Conservation (phyloP, 2,888 invertebrate species). For the Neelides folsomi region DNA sequence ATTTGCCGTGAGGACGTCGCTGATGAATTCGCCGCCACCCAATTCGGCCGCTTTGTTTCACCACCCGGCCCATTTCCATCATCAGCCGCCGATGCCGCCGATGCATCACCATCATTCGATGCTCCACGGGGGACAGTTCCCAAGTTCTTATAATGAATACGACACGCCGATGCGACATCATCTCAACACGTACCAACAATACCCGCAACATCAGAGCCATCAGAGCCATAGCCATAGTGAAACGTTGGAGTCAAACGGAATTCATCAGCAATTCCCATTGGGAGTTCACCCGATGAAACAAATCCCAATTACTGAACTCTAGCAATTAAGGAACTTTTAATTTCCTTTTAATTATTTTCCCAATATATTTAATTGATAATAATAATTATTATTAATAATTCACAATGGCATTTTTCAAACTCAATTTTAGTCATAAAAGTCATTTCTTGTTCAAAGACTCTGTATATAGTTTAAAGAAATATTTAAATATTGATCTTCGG, state of each 20-base stretch:
- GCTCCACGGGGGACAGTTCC: too few species aligned
- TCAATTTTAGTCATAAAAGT: too few species aligned
- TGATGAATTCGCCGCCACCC: conserved; percentile 17
- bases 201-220: conserved; percentile 11
- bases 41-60: neutral
- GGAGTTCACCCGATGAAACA: conserved; percentile 17
- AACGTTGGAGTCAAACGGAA: neutral
- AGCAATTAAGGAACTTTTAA: conserved; percentile 20
- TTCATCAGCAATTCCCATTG: neutral
- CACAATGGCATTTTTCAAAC: too few species aligned
- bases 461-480: too few species aligned
- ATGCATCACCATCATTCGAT: too few species aligned
- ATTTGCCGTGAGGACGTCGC: conserved; percentile 26
- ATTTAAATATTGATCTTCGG: too few species aligned
- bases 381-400: too few species aligned
- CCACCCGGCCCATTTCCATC: conserved; percentile 7
- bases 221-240: conserved; percentile 2
- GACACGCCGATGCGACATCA: conserved; percentile 15
- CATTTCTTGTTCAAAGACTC: too few species aligned
- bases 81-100: conserved; percentile 2
- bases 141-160: conserved; percentile 14
- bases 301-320: conserved; percentile 31
- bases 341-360: neutral
- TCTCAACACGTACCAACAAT: conserved; percentile 16
- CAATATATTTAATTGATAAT: neutral